phyloP scores from a whole-genome alignment of 2,113 vertebrate species.

The Sorex araneus region DNA sequence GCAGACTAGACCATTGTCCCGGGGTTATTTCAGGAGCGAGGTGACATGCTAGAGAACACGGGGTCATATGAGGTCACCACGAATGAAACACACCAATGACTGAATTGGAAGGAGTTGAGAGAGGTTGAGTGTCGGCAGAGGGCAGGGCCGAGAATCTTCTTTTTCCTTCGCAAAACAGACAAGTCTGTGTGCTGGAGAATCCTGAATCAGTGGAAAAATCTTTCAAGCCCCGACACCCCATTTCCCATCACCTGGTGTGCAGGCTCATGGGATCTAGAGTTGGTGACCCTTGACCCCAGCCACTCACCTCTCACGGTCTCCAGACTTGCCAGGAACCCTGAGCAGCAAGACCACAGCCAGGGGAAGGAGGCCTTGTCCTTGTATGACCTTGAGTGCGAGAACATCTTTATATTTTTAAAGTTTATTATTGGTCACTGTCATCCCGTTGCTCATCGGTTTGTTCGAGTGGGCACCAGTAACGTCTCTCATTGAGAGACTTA shows the following conservation, averaged over 20 bases:
- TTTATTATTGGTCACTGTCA: too few relatives aligned
- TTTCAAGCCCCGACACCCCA: background rate
- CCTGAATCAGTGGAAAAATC: background rate
- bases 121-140: too few relatives aligned
- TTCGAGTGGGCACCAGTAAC: too few relatives aligned
- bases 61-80: background rate
- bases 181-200: background rate
- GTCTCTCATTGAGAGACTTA: too few relatives aligned
- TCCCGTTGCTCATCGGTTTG: too few relatives aligned
- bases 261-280: background rate
- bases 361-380: background rate
- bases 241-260: background rate
- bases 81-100: background rate
- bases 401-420: too few relatives aligned
- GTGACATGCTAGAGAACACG: rapidly evolving
- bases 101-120: background rate
- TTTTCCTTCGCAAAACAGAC: background rate
- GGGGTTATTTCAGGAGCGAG: background rate
- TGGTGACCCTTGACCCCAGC: background rate
- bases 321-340: background rate
- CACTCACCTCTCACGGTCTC: background rate
- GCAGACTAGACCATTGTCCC: background rate
- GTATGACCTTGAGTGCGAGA: background rate
- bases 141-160: background rate
- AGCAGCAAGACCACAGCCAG: background rate